Percentiles rank a stretch among this genome's conserved stretches.
These are phyloP conservation scores for Helicoverpa zea DNA, from an alignment of 1,140 invertebrate genomes.

Conservation along the genomic window DNA sequence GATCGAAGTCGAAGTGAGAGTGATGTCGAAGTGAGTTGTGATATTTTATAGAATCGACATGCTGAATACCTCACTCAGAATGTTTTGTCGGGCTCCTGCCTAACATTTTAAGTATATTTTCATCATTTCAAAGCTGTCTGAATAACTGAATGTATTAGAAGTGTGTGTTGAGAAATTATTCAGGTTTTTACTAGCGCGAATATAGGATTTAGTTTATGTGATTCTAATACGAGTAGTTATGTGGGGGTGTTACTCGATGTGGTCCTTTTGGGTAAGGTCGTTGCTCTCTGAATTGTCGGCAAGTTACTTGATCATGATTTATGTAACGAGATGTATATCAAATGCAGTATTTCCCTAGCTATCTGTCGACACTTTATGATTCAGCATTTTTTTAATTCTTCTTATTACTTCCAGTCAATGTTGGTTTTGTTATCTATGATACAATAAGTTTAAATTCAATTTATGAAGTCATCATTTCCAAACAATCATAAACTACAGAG, in stretches of 20 bases:
- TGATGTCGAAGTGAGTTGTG: too few species aligned
- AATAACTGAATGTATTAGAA: neutral
- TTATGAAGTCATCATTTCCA: conserved; percentile 9
- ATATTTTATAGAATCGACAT: too few species aligned
- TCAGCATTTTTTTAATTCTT: too few species aligned
- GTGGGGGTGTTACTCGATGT: too few species aligned
- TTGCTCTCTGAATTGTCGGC: too few species aligned
- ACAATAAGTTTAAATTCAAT: conserved; percentile 2
- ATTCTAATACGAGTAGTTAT: neutral
- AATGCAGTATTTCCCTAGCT: too few species aligned
- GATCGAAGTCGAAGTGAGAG: too few species aligned
- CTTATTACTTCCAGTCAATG: neutral
- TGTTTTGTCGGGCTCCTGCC: neutral
- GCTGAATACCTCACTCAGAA: conserved; percentile 10
- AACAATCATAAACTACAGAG: neutral
- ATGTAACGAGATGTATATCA: too few species aligned
- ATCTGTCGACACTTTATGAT: too few species aligned
- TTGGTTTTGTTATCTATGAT: neutral
- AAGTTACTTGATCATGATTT: too few species aligned
- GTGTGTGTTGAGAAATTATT: neutral
- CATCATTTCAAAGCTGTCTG: conserved; percentile 9
- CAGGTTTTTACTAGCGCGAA: neutral
- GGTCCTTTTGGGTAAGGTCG: too few species aligned
- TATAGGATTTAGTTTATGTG: neutral
- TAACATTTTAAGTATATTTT: conserved; percentile 25